Evolutionary conservation across 2,888 invertebrate species (phyloP).

Genomic region (Scrobipalpa atriplicella): DNA sequence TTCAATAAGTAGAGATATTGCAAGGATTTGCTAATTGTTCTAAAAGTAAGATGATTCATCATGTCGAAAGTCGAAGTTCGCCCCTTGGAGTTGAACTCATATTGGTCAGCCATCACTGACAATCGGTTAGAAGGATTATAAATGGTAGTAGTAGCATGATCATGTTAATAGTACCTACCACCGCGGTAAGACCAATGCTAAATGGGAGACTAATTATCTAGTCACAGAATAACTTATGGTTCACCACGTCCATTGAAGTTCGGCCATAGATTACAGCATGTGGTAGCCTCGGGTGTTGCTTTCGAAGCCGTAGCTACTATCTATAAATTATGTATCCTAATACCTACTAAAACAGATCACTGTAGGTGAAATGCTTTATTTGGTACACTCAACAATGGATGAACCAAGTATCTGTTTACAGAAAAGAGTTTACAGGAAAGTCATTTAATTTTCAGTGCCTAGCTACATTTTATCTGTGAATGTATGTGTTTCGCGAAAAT

Average conservation of each 20-base stretch:
- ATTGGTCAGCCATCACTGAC: too few relatives aligned
- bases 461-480: not conserved
- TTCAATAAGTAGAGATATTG: too few relatives aligned
- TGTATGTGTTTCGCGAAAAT: not conserved
- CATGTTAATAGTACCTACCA: not conserved
- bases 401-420: too few relatives aligned
- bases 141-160: not conserved
- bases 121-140: too few relatives aligned
- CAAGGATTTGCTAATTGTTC: too few relatives aligned
- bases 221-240: constrained; percentile 11
- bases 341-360: not conserved
- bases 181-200: not conserved
- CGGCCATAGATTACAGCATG: constrained; percentile 1
- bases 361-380: too few relatives aligned
- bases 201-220: not conserved
- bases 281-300: constrained; percentile 8
- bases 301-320: not conserved
- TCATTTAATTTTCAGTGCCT: too few relatives aligned
- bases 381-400: too few relatives aligned
- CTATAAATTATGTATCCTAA: not conserved
- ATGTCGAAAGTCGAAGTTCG: too few relatives aligned
- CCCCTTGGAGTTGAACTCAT: too few relatives aligned
- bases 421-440: too few relatives aligned
- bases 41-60: too few relatives aligned
- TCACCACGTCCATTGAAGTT: not conserved